Base-by-base conservation (phyloP, 1,140 invertebrate species). In the Eupristina koningsbergeri region DNA sequence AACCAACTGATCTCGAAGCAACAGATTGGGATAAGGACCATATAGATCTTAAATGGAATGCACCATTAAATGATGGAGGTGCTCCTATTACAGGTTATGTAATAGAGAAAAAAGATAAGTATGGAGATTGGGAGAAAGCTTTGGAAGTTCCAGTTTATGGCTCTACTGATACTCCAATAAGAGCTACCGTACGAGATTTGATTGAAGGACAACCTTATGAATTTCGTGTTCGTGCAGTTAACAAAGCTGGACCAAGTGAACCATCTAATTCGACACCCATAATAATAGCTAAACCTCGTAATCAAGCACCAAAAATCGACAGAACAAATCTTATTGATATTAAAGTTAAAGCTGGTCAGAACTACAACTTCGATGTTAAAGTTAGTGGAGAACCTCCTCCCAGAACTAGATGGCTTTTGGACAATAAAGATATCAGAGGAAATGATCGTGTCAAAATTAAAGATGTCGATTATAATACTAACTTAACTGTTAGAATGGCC, bases 11-110 rank as follows among this genome's bases (percentile, higher is more conserved):
- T 87, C 94, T 99, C 13, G 95, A 96, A 89, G 96, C 98, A 41
- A 96, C 97, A 0, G 98, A 99, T 90, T 99, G 98, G 97, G 98
- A 99, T 92, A 98, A 98, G 87, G 97, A 99, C 89, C 96, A 98
- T 88, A 97, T 98, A 74, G 97, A 98, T 90, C 94, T 98, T 13
- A 95, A 96, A 87, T 98, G 97, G 97, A 94, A 94, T 11, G 95
- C 96, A 82, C 97, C 97, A 0, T 92, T 93, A 50, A 94, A 94
- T 39, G 97, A 98, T 88, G 97, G 97, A 39, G 97, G 97, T 64
- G 95, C 97, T 1, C 97, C 97, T 53, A 95, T 98, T 78, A 96
- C 96, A 36, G 96, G 95, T 26, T 98, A 98, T 89, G 93, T 98
- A 69, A 93, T 98, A 71, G 97, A 98, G 93, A 98, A 98, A 94